Percentiles rank a stretch among this genome's conserved stretches.
These are phyloP conservation scores for Rhinophrynus dorsalis DNA, from an alignment of 2,797 vertebrate genomes.

Conservation along the genomic window DNA sequence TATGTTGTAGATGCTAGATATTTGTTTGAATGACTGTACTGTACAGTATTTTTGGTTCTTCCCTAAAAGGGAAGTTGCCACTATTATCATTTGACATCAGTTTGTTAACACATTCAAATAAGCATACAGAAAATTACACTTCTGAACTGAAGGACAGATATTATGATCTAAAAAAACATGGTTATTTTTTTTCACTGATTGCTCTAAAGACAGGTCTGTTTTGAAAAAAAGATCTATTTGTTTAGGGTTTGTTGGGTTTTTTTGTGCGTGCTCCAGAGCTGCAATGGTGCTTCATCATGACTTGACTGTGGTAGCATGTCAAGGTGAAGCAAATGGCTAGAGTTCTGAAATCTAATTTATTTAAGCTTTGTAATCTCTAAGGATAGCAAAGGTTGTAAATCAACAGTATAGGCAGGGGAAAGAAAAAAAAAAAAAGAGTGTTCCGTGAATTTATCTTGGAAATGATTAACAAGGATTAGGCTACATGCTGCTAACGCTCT, in stretches of 20 bases:
- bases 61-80: too few relatives aligned
- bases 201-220: constrained; percentile 37
- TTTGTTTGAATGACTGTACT: too few relatives aligned
- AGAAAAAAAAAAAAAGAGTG: constrained; percentile 22
- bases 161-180: constrained; percentile 34
- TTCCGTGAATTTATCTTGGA: constrained; percentile 39
- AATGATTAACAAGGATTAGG: constrained; percentile 46
- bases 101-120: too few relatives aligned
- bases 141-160: constrained; percentile 21
- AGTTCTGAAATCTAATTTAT: constrained; percentile 50
- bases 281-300: constrained; percentile 49
- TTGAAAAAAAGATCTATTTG: constrained; percentile 44
- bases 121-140: constrained; percentile 21
- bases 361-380: constrained; percentile 51
- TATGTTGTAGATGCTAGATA: too few relatives aligned
- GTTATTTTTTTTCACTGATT: constrained; percentile 36
- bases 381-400: constrained; percentile 50
- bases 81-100: too few relatives aligned
- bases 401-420: constrained; percentile 41
- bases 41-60: too few relatives aligned
- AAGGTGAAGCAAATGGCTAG: constrained; percentile 50
- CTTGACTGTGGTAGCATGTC: constrained; percentile 49
- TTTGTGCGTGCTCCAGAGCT: constrained; percentile 29
- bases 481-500: constrained; percentile 5
- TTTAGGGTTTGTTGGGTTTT: constrained; percentile 20